Evolutionary conservation across 2,113 vertebrate species (phyloP).

Genomic region (Callospermophilus lateralis): DNA sequence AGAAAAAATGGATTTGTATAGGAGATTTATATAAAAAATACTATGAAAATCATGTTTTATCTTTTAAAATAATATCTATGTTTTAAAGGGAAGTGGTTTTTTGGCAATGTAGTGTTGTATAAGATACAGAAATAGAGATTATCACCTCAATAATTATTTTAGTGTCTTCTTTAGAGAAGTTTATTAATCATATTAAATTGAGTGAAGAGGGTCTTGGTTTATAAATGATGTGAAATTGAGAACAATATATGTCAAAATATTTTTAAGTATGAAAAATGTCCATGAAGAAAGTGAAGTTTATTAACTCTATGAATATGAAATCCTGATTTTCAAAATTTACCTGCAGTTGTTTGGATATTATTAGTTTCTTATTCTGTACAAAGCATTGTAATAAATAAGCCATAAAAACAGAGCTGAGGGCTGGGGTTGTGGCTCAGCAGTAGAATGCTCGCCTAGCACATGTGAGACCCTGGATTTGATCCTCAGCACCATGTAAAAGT

Average conservation of each 20-base stretch:
- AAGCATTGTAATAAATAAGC: neutral
- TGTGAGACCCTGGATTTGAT: too few relatives aligned
- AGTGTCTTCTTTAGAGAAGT: neutral
- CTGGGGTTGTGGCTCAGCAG: too few relatives aligned
- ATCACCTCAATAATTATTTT: neutral
- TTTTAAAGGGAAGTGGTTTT: neutral
- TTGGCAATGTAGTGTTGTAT: neutral
- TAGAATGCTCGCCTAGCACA: too few relatives aligned
- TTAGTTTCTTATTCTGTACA: neutral
- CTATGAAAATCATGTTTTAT: slow-evolving; percentile 36
- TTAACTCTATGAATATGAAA: neutral
- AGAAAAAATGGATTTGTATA: slow-evolving; percentile 50
- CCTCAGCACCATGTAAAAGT: too few relatives aligned
- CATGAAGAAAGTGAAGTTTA: neutral
- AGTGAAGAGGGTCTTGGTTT: neutral
- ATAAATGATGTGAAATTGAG: slow-evolving; percentile 18
- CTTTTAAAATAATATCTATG: neutral
- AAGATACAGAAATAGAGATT: neutral
- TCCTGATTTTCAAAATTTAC: neutral
- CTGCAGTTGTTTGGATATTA: neutral
- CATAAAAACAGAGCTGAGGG: neutral
- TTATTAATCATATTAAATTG: neutral
- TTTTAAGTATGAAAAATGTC: neutral
- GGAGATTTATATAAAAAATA: slow-evolving; percentile 11
- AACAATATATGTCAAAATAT: slow-evolving; percentile 16